These are phyloP conservation scores for Andrena fulva DNA, from an alignment of 2,888 invertebrate genomes.

Conservation along the genomic window DNA sequence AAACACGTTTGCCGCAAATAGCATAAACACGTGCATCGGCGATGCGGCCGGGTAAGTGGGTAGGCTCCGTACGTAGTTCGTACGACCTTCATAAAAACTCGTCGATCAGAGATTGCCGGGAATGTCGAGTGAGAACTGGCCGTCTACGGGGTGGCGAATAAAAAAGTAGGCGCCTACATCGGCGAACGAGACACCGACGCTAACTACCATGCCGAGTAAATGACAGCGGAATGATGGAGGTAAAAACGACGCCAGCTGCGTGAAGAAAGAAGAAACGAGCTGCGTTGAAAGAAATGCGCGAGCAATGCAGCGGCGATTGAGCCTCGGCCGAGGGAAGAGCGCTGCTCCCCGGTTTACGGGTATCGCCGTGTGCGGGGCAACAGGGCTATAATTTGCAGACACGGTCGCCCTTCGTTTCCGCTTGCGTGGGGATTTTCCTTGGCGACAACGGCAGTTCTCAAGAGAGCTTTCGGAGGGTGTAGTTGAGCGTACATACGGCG, in stretches of 20 bases:
- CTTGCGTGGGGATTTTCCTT: background rate
- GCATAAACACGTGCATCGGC: conserved; percentile 64
- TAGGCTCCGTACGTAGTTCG: conserved; percentile 62
- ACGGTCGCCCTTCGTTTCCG: conserved; percentile 16
- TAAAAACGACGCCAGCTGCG: conserved; percentile 13
- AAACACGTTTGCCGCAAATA: conserved; percentile 59
- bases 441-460: background rate
- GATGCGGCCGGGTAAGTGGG: conserved; percentile 55
- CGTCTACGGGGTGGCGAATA: conserved; percentile 68
- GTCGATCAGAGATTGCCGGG: conserved; percentile 79
- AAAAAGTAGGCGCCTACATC: conserved; percentile 56
- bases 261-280: conserved; percentile 22
- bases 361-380: conserved; percentile 9
- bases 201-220: conserved; percentile 44
- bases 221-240: conserved; percentile 27
- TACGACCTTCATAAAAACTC: conserved; percentile 81
- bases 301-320: conserved; percentile 1
- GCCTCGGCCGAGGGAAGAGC: background rate
- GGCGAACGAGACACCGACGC: conserved; percentile 38
- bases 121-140: conserved; percentile 73
- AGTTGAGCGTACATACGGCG: too few relatives aligned
- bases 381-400: conserved; percentile 21
- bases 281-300: conserved; percentile 23
- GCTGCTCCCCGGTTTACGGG: conserved; percentile 34
- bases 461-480: background rate